A percentile compares a stretch with the other conserved stretches of the same genome.
These are phyloP conservation scores for Hapalemur alaotrensis DNA, from an alignment of 2,797 vertebrate species.

Conservation along the genomic window DNA sequence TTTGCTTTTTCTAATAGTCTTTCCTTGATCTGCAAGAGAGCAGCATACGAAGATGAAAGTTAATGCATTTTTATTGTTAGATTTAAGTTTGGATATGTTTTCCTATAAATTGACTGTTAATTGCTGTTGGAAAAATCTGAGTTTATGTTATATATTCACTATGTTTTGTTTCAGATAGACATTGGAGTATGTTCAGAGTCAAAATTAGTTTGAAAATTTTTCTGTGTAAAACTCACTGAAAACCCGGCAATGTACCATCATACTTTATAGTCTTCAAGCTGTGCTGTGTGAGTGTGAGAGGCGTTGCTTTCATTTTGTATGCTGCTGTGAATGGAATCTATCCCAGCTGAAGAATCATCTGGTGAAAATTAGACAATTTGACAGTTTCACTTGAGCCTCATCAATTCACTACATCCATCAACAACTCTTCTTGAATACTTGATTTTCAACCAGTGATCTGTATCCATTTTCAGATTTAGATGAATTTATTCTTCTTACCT, in stretches of 20 bases:
- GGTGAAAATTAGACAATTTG: neutral
- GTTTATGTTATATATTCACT: neutral
- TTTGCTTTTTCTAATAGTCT: neutral
- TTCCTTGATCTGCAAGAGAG: neutral
- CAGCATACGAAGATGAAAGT: neutral
- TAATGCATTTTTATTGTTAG: neutral
- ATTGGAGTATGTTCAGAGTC: neutral
- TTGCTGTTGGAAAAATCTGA: neutral
- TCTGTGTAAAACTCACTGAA: neutral
- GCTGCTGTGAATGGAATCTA: neutral
- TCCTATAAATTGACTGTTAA: neutral
- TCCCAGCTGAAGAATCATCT: neutral
- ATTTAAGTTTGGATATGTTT: neutral
- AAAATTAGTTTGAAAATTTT: conserved; percentile 23
- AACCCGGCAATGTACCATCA: neutral
- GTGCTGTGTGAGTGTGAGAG: neutral
- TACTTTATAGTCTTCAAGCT: neutral
- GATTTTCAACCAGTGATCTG: neutral
- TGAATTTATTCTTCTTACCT: neutral
- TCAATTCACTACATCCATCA: neutral
- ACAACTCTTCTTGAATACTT: neutral
- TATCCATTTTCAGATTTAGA: neutral
- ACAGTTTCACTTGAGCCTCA: neutral
- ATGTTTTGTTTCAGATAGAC: neutral
- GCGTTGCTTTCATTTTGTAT: neutral